Evolutionary conservation across 2,888 invertebrate species (phyloP).

Genomic region (Oxyteleia sp.): DNA sequence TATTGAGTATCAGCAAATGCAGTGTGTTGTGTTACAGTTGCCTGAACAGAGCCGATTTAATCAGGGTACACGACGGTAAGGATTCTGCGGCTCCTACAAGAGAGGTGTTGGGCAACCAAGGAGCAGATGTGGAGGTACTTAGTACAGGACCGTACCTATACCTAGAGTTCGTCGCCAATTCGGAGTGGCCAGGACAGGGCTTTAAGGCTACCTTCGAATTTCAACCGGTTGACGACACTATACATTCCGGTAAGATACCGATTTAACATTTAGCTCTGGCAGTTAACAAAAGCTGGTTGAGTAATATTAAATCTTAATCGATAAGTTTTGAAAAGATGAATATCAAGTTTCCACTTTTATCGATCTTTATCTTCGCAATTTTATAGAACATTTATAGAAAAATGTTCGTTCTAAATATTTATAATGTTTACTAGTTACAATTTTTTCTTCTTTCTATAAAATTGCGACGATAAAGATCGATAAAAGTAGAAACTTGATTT

Average conservation of each 20-base stretch:
- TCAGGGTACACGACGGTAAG: constrained; percentile 95
- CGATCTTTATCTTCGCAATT: too few species aligned
- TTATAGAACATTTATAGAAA: too few species aligned
- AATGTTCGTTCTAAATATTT: too few species aligned
- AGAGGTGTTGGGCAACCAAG: constrained; percentile 94
- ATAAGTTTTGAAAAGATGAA: too few species aligned
- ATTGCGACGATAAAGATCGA: too few species aligned
- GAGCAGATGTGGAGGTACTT: constrained; percentile 92
- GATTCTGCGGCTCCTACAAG: constrained; percentile 92
- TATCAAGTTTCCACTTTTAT: too few species aligned
- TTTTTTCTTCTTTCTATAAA: too few species aligned
- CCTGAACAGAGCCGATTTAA: constrained; percentile 93
- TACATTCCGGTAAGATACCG: constrained; percentile 75
- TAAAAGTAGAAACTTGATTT: too few species aligned
- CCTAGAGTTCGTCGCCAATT: constrained; percentile 95
- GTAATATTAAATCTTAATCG: too few species aligned
- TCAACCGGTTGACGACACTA: constrained; percentile 89
- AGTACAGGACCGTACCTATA: constrained; percentile 94
- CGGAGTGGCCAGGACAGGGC: constrained; percentile 93
- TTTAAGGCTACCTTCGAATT: constrained; percentile 93
- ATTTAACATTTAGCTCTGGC: constrained; percentile 22
- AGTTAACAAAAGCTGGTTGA: too few species aligned
- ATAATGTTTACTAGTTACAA: too few species aligned
- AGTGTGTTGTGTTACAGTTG: constrained; percentile 90
- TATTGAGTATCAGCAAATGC: constrained; percentile 70